Percentiles rank a stretch among this genome's conserved stretches.
phyloP scores from a whole-genome alignment of 2,113 vertebrate genomes.

The Fregata magnificens region DNA sequence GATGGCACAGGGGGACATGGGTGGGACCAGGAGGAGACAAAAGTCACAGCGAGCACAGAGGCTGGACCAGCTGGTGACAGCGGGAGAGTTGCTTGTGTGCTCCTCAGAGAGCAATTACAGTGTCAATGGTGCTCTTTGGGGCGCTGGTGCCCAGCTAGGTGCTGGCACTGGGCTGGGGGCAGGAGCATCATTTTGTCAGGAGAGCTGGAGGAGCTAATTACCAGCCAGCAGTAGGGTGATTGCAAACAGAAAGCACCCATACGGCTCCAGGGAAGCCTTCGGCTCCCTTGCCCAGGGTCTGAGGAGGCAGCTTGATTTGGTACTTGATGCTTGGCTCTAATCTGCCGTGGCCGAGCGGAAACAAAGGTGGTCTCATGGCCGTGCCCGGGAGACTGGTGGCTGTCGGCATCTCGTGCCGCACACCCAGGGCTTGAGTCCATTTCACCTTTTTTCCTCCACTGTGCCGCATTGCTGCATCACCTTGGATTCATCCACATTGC shows the following conservation, averaged over 20 bases:
- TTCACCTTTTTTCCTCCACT: neutral
- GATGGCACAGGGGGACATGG: neutral
- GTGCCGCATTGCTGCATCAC: neutral
- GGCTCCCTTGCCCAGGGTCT: neutral
- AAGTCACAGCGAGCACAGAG: neutral
- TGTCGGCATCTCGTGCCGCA: neutral
- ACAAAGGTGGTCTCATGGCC: neutral
- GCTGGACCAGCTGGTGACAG: neutral
- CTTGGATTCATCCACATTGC: neutral
- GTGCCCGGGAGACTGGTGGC: neutral
- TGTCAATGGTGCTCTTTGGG: neutral
- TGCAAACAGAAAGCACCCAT: accelerated
- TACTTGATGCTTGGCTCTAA: neutral
- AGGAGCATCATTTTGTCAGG: neutral
- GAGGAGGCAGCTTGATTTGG: neutral
- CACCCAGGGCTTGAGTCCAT: neutral
- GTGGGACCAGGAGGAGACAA: neutral
- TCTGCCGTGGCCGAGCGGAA: neutral
- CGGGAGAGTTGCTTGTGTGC: neutral
- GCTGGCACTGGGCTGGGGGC: neutral
- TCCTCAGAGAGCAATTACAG: neutral
- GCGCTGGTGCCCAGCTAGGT: neutral
- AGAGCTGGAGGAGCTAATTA: neutral
- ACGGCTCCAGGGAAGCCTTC: neutral
- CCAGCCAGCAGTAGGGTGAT: neutral